Conservation (phyloP, 2,113 vertebrate genomes). For the Carassius carassius region DNA sequence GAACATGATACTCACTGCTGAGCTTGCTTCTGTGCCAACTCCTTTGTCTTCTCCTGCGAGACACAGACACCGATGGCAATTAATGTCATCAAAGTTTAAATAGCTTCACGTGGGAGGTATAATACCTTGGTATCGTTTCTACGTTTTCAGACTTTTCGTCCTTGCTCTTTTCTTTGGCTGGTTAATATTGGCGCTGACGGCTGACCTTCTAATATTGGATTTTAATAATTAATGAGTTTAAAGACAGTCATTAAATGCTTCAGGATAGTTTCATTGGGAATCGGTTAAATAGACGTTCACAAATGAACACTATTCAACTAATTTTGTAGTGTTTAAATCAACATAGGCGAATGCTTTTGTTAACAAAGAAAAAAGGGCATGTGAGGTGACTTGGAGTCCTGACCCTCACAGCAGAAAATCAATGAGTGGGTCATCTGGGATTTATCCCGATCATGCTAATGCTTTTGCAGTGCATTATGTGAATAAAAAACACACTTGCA, state of each 20-base stretch:
- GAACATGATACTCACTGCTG: slow-evolving; percentile 87
- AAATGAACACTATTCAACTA: slow-evolving; percentile 3
- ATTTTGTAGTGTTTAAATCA: not conserved
- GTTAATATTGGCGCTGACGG: slow-evolving; percentile 40
- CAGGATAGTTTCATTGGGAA: not conserved
- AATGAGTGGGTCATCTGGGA: slow-evolving; percentile 8
- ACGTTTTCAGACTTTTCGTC: not conserved
- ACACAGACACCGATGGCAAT: slow-evolving; percentile 61
- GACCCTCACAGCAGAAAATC: slow-evolving; percentile 33
- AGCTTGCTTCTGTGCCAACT: slow-evolving; percentile 94
- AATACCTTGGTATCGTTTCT: not conserved
- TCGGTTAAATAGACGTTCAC: not conserved
- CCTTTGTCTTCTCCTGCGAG: slow-evolving; percentile 91
- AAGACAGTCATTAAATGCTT: slow-evolving; percentile 46
- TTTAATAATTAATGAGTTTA: slow-evolving; percentile 56
- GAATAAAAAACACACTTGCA: not conserved
- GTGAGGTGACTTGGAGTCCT: not conserved
- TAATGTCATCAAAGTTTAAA: slow-evolving; percentile 75
- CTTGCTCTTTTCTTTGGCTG: slow-evolving; percentile 3
- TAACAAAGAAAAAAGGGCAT: slow-evolving; percentile 34
- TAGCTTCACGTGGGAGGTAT: slow-evolving; percentile 57
- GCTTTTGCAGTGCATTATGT: slow-evolving; percentile 14
- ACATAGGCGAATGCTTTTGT: slow-evolving; percentile 24
- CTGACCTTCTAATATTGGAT: slow-evolving; percentile 54
- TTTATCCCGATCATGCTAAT: not conserved